Conservation (phyloP, 1,140 invertebrate genomes). For the Diorhabda elongata region DNA sequence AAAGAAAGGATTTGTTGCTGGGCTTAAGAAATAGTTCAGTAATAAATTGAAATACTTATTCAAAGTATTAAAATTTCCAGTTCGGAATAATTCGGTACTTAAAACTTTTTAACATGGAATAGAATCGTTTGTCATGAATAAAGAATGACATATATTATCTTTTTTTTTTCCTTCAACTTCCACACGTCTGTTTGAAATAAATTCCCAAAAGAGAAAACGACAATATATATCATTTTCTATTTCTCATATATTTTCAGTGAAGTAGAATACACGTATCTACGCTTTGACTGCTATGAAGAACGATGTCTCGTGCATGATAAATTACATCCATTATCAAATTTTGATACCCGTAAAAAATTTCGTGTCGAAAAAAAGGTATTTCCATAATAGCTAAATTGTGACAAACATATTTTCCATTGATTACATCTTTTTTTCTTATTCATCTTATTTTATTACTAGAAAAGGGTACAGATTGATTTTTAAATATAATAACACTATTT, state of each 20-base stretch:
- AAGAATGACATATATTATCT: neutral
- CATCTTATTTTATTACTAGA: no score
- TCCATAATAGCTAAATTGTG: no score
- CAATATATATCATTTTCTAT: slow-evolving; percentile 3
- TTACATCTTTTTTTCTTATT: no score
- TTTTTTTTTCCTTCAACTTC: neutral
- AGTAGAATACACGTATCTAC: neutral
- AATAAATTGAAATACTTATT: no score
- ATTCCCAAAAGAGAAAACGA: slow-evolving; percentile 1
- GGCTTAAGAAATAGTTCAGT: no score
- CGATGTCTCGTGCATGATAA: neutral
- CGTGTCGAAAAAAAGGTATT: neutral
- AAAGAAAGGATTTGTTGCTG: no score
- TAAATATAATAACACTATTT: no score
- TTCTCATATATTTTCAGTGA: neutral
- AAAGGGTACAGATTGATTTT: no score
- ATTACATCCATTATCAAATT: slow-evolving; percentile 1
- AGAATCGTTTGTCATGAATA: slow-evolving; percentile 2
- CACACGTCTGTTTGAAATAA: neutral
- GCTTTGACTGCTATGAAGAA: neutral
- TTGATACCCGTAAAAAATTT: neutral
- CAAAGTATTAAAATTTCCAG: no score
- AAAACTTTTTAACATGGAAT: slow-evolving; percentile 1
- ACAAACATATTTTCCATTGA: no score
- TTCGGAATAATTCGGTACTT: no score